Evolutionary conservation across 2,888 invertebrate species (phyloP).

Genomic region (Eristalis intricaria): DNA sequence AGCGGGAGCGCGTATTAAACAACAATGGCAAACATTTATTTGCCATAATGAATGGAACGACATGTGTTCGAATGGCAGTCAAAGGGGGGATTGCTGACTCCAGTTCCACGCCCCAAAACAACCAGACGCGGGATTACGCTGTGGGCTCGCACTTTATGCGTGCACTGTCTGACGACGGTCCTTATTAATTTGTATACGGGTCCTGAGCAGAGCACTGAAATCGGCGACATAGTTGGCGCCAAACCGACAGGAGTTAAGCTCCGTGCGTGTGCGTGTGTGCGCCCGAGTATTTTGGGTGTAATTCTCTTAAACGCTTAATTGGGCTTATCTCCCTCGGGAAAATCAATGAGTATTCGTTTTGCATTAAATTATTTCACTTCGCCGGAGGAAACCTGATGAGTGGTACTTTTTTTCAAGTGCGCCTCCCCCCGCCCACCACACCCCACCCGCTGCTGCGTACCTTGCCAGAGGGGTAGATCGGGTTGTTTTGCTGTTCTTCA

Average conservation of each 20-base stretch:
- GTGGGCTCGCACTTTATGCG: not conserved
- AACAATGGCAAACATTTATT: constrained; percentile 3
- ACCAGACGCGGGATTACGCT: constrained; percentile 1
- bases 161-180: not conserved
- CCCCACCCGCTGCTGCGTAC: not conserved
- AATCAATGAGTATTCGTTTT: constrained; percentile 53
- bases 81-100: not conserved
- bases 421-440: too few relatives aligned
- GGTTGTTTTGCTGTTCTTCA: too few relatives aligned
- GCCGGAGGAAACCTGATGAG: not conserved
- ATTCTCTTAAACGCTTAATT: constrained; percentile 46
- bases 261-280: constrained; percentile 20
- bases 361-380: constrained; percentile 42
- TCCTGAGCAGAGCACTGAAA: not conserved
- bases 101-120: not conserved
- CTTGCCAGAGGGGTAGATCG: too few relatives aligned
- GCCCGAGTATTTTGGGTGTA: constrained; percentile 35
- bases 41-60: constrained; percentile 19
- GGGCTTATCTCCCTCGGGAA: constrained; percentile 39
- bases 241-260: constrained; percentile 55
- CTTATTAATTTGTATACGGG: constrained; percentile 47
- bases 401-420: not conserved
- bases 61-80: constrained; percentile 13
- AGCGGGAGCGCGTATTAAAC: constrained; percentile 20
- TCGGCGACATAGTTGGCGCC: constrained; percentile 43